Evolutionary conservation across 2,888 invertebrate species (phyloP), one percentile per base, ranked within the genome.

Genomic region (Tiliacea citrago): DNA sequence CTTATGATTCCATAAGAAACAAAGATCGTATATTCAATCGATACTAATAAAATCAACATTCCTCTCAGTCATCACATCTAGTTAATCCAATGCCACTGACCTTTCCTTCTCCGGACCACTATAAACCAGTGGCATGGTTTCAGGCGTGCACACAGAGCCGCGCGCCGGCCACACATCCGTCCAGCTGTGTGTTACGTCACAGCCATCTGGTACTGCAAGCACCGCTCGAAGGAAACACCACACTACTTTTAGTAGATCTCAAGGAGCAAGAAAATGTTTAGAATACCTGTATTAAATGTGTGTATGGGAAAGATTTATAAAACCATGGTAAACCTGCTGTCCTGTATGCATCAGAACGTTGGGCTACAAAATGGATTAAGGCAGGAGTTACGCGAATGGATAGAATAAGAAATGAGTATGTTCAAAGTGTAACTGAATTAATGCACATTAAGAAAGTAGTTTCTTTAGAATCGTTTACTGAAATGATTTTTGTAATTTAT

Each of bases 101-200:
- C 84, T 67, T 57, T 21, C 35, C 10, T 1, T 16, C 65, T 61
- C 45, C 24, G n/a, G 16, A 16, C 49, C 35, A 47, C 42, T 55
- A 16, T 47, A 55, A 24, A 49, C 55, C 55, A 68, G 79, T 61
- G 47, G 60, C 65, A 47, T 66, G 74, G 80, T 47, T 53, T 10
- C 8, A 57, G 10, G 53, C 61, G 47, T 51, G 49, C 61, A 68
- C 78, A 67, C 62, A 60, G 81, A 55, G 67, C 71, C 77, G 13
- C 68, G 49, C 42, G 65, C 72, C 55, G 69, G 57, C 78, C 72
- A 73, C 78, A 75, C 75, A 70, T 75, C 79, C 72, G 83, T 61
- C 58, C 86, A 83, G 68, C 83, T 85, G 83, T 21, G 53, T 0
- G 45, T 75, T 75, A 55, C 75, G 75, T 81, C 80, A 81, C 42